A percentile compares a stretch with the other conserved stretches of the same genome.
These are phyloP conservation scores for Tympanoctomys barrerae DNA, from an alignment of 2,797 vertebrate species.

Conservation along the genomic window DNA sequence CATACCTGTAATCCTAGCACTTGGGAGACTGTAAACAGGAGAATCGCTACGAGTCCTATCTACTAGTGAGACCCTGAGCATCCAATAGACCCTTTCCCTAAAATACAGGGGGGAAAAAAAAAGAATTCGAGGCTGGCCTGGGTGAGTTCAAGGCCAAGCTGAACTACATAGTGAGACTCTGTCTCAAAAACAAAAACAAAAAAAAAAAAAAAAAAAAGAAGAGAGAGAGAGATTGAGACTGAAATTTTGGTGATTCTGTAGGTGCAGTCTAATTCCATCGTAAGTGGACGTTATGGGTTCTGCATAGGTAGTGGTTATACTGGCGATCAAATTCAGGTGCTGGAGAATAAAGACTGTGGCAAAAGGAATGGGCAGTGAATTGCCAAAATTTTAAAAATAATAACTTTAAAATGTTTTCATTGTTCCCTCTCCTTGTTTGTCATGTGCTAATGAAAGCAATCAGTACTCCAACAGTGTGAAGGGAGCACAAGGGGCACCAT, in stretches of 20 bases:
- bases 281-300: not conserved
- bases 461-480: not conserved
- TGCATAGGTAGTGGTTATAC: not conserved
- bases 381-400: conserved; percentile 42
- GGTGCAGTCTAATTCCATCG: not conserved
- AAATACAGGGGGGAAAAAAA: too few relatives aligned
- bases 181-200: not conserved
- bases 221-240: not conserved
- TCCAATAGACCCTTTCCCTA: too few relatives aligned
- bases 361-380: conserved; percentile 23
- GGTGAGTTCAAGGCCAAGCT: not conserved
- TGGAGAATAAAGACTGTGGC: conserved; percentile 1
- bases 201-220: too few relatives aligned
- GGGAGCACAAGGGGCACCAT: conserved; percentile 19
- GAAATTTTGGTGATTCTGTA: conserved; percentile 35
- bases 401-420: conserved; percentile 52
- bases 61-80: too few relatives aligned
- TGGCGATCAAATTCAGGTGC: not conserved
- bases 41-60: too few relatives aligned
- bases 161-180: not conserved
- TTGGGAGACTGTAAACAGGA: too few relatives aligned
- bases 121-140: not conserved
- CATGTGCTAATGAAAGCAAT: conserved; percentile 28
- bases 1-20: too few relatives aligned
- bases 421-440: not conserved